phyloP scores from a whole-genome alignment of 1,140 invertebrate species.

The Drosophila melanogaster region Release_6_plus_ISO1_MT NT_033777.3:16237501-16238000 shows the following conservation, averaged over 20 bases:
- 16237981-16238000: neutral
- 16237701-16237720: constrained; percentile 58
- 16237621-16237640: constrained; percentile 61
- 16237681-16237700: constrained; percentile 27
- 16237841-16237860: constrained; percentile 43
- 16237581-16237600: constrained; percentile 56
- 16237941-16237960: constrained; percentile 57
- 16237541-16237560: constrained; percentile 56
- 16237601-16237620: constrained; percentile 34
- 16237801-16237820: constrained; percentile 43
- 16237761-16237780: constrained; percentile 70
- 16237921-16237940: constrained; percentile 60
- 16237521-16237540: constrained; percentile 64
- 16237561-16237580: constrained; percentile 75
- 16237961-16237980: constrained; percentile 30
- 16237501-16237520: constrained; percentile 74
- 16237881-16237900: constrained; percentile 24
- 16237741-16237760: constrained; percentile 79
- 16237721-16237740: constrained; percentile 59
- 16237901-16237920: constrained; percentile 38
- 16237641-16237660: constrained; percentile 37
- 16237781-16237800: constrained; percentile 71
- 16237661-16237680: constrained; percentile 27
- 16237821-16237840: constrained; percentile 35
- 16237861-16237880: constrained; percentile 76